Base-by-base conservation (phyloP, 2,113 vertebrate genomes). In the Taxidea taxus region DNA sequence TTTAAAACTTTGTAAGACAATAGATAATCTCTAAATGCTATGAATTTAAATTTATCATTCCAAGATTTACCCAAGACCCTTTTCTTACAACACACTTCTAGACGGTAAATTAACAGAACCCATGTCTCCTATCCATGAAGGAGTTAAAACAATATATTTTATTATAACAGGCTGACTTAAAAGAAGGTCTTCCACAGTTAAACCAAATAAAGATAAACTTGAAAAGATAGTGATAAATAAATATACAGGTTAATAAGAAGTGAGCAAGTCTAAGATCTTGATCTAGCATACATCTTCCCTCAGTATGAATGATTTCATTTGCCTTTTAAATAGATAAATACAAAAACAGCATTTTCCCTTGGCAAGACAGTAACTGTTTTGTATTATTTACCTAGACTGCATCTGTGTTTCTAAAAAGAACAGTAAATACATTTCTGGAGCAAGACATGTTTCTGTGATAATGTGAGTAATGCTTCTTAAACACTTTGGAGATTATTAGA, bases 351-450 rank as follows among this genome's bases (percentile, higher is more conserved):
- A 93, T 95, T 97, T 98, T 78, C 72, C 31, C 94, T 98, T 98
- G 96, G 94, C 91, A 97, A 93, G 97, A 90, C 39, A 95, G 78
- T 92, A 98, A 97, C 95, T 87, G 86, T 98, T 98, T 98, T 98
- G 86, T 97, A 94, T 97, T 95, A 98, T 96, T 98, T 98, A 97
- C 95, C 96, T 91, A 96, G 93, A 98, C 94, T 96, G 87, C 96
- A 97, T 98, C 97, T 97, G 75, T 80, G 68, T 98, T 98, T 98
- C 94, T 97, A 97, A 98, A 92, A 95, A 92, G 96, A 97, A 97
- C 81, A 98, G 98, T 82, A 98, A 96, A 98, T 98, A 98, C 88
- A 98, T 98, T 98, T 98, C 70, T 98, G 58, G 92, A 98, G 81
- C 21, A 97, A 95, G 66, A 91, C 64, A 96, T 34, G 25, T 97